Evolutionary conservation across 2,113 vertebrate species (phyloP).

Genomic region (Notothenia coriiceps): DNA sequence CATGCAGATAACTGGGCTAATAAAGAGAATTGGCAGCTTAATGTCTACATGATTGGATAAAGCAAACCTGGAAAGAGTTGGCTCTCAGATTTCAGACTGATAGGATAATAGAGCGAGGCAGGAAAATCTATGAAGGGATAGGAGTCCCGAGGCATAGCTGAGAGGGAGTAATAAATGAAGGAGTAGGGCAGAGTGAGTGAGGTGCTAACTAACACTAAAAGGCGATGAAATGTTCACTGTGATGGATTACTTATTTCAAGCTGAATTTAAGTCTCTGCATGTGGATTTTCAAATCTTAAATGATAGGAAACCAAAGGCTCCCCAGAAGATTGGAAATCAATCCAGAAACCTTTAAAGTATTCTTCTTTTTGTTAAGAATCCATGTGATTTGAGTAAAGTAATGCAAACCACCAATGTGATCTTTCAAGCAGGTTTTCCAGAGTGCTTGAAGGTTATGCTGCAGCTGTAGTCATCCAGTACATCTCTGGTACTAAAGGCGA

Average conservation of each 20-base stretch:
- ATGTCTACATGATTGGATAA: background rate
- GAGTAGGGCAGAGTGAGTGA: conserved; percentile 31
- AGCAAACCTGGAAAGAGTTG: background rate
- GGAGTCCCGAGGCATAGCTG: conserved; percentile 53
- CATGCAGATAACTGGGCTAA: conserved; percentile 13
- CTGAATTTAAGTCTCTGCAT: conserved; percentile 12
- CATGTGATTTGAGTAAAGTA: background rate
- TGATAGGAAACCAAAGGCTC: conserved; percentile 3
- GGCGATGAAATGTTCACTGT: conserved; percentile 44
- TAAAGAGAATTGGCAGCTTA: conserved; percentile 21
- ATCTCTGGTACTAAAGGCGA: conserved; percentile 22
- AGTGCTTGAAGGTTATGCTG: background rate
- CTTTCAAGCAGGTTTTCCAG: conserved; percentile 1
- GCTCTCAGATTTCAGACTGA: conserved; percentile 37
- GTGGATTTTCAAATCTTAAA: conserved; percentile 22
- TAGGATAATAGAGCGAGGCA: conserved; percentile 29
- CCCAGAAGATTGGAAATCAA: background rate
- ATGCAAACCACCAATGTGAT: background rate
- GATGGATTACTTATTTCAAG: conserved; percentile 47
- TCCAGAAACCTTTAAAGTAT: background rate
- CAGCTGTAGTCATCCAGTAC: background rate
- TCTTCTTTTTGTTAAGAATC: background rate
- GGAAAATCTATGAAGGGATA: conserved; percentile 33
- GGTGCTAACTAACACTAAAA: conserved; percentile 47
- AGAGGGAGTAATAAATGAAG: conserved; percentile 55